Evolutionary conservation across 2,888 invertebrate genomes (phyloP).

Genomic region (Drosophila robusta): DNA sequence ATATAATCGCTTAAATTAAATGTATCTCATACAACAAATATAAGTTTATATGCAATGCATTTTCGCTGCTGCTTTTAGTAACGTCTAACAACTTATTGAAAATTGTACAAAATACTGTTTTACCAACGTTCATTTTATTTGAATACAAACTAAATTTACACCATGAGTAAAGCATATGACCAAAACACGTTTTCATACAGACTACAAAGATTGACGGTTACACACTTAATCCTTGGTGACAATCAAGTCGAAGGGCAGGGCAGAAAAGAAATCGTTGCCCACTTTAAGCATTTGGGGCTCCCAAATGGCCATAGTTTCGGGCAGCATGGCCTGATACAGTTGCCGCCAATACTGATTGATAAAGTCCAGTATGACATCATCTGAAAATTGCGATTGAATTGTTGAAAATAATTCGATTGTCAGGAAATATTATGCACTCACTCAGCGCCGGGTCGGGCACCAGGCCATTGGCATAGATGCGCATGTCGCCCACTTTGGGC

Average conservation of each 20-base stretch:
- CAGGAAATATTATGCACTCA: constrained; percentile 85
- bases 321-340: constrained; percentile 86
- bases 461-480: constrained; percentile 87
- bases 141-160: constrained; percentile 49
- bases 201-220: constrained; percentile 8
- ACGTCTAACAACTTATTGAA: too few species aligned
- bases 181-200: constrained; percentile 2
- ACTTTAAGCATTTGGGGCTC: constrained; percentile 80
- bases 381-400: constrained; percentile 42
- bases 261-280: constrained; percentile 82
- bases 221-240: constrained; percentile 69
- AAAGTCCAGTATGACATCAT: constrained; percentile 84
- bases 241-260: constrained; percentile 82
- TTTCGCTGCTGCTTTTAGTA: too few species aligned
- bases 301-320: constrained; percentile 83
- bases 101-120: not conserved
- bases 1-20: too few species aligned
- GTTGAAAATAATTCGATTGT: not conserved
- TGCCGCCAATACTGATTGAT: constrained; percentile 87
- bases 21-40: too few species aligned
- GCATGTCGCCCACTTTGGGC: constrained; percentile 88
- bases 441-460: constrained; percentile 88
- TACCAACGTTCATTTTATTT: constrained; percentile 30
- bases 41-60: too few species aligned
- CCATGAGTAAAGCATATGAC: constrained; percentile 22